These are phyloP conservation scores for Nudaria mundana DNA, from an alignment of 2,888 invertebrate species.

Conservation along the genomic window DNA sequence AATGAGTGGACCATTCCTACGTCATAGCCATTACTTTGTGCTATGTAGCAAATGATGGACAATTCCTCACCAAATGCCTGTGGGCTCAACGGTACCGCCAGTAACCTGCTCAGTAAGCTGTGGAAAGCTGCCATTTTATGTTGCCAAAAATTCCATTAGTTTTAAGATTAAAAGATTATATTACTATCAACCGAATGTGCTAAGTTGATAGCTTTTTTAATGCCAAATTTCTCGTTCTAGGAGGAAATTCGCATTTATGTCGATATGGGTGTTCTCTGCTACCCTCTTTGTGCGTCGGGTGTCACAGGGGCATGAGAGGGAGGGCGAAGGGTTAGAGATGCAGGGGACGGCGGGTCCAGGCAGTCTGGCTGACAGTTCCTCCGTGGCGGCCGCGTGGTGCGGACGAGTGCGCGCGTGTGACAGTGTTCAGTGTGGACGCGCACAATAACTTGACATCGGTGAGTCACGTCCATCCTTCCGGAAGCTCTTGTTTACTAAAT, in stretches of 20 bases:
- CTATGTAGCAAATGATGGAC: too few species aligned
- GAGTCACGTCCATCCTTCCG: constrained; percentile 13
- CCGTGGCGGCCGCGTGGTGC: constrained; percentile 13
- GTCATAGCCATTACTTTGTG: too few species aligned
- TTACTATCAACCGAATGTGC: too few species aligned
- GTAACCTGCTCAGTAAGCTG: too few species aligned
- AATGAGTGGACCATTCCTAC: too few species aligned
- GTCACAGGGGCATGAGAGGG: neutral
- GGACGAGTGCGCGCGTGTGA: constrained; percentile 16
- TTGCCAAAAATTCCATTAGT: too few species aligned
- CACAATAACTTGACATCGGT: constrained; percentile 25
- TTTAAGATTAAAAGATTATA: too few species aligned
- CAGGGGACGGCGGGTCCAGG: neutral
- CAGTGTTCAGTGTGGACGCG: constrained; percentile 16
- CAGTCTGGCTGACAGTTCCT: constrained; percentile 12
- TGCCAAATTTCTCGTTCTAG: neutral
- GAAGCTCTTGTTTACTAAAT: constrained; percentile 7
- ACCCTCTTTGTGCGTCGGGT: constrained; percentile 8
- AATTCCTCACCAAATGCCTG: too few species aligned
- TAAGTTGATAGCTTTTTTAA: neutral
- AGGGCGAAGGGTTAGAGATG: neutral
- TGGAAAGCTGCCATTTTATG: too few species aligned
- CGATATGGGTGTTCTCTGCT: constrained; percentile 8
- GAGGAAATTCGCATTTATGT: neutral
- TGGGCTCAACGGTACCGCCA: too few species aligned